phyloP scores from a whole-genome alignment of 2,888 invertebrate species.

The Allacma fusca region DNA sequence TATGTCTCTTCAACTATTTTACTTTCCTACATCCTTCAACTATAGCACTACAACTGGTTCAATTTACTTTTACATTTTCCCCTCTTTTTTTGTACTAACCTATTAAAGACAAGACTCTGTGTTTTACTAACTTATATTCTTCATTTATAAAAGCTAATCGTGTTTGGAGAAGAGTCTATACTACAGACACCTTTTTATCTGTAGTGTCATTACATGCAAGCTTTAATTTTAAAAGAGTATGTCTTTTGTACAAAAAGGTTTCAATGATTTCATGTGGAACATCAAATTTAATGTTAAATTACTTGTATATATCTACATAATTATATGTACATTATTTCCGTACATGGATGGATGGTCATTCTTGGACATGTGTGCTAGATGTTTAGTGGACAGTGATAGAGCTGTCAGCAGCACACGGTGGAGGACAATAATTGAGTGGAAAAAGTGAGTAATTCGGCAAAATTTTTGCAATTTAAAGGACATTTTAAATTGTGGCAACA shows the following conservation, averaged over 20 bases:
- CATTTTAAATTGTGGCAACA: constrained; percentile 36
- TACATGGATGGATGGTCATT: too few relatives aligned
- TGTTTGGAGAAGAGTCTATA: background rate
- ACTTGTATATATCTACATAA: background rate
- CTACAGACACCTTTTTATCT: background rate
- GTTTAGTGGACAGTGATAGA: constrained; percentile 32
- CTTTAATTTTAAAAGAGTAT: too few relatives aligned
- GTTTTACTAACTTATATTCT: background rate
- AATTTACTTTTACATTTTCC: background rate
- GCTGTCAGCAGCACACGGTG: background rate
- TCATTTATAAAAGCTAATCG: background rate
- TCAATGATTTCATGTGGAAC: too few relatives aligned
- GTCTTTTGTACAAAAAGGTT: too few relatives aligned
- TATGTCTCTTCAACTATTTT: background rate
- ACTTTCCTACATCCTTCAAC: too few relatives aligned
- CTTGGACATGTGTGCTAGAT: constrained; percentile 1
- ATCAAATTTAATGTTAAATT: background rate
- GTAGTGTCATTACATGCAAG: background rate
- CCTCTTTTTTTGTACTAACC: background rate
- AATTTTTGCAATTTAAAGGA: constrained; percentile 36
- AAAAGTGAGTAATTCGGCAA: constrained; percentile 28
- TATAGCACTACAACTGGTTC: too few relatives aligned
- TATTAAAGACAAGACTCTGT: background rate
- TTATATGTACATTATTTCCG: background rate
- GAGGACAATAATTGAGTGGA: constrained; percentile 4